Conservation (phyloP, 2,888 invertebrate genomes). For the Rhamphomyia laevipes region DNA sequence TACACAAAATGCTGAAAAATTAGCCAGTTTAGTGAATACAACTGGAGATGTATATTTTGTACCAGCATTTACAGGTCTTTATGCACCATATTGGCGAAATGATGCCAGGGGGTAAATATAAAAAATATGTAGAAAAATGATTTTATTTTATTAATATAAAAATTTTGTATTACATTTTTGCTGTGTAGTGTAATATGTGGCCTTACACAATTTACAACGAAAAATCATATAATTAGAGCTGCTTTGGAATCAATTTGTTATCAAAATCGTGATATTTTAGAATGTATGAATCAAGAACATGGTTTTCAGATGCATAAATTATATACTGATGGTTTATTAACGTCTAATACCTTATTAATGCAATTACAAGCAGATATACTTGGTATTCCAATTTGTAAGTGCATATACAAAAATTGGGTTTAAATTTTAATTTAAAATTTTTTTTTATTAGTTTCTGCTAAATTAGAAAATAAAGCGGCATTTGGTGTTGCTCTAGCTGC, state of each 20-base stretch:
- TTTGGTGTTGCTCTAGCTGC: constrained; percentile 91
- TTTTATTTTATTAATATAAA: too few relatives aligned
- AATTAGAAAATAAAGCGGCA: constrained; percentile 79
- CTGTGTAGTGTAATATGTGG: constrained; percentile 89
- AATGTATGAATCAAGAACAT: constrained; percentile 90
- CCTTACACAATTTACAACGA: constrained; percentile 82
- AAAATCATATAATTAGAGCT: constrained; percentile 87
- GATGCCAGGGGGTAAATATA: constrained; percentile 75
- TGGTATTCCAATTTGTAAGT: constrained; percentile 80
- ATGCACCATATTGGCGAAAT: constrained; percentile 96
- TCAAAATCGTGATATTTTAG: constrained; percentile 87
- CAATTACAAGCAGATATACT: constrained; percentile 91
- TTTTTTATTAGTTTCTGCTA: constrained; percentile 53
- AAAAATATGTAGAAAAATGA: too few relatives aligned
- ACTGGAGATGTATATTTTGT: constrained; percentile 97
- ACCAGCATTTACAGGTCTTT: constrained; percentile 92
- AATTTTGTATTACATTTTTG: too few relatives aligned
- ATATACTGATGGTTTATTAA: constrained; percentile 90
- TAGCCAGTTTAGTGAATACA: constrained; percentile 69
- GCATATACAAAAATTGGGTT: too few relatives aligned
- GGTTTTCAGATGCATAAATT: constrained; percentile 71
- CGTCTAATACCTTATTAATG: constrained; percentile 80
- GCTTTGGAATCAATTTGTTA: constrained; percentile 92
- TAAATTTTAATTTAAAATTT: too few relatives aligned
- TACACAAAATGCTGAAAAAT: constrained; percentile 54